Evolutionary conservation across 2,888 invertebrate genomes (phyloP).

Genomic region (Willowsia nigromaculata): DNA sequence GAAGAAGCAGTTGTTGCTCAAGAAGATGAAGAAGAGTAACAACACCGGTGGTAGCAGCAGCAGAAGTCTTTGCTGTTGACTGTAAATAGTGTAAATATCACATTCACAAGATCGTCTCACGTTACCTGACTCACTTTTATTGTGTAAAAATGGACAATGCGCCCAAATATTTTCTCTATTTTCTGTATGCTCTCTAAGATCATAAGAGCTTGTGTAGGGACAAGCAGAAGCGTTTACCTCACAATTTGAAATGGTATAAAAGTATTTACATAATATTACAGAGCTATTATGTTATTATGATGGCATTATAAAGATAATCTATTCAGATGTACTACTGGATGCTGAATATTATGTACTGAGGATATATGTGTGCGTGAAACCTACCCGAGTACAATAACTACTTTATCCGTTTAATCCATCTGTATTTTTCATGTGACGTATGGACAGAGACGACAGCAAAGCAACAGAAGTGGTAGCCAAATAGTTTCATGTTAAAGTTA

Average conservation of each 20-base stretch:
- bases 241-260: conserved; percentile 51
- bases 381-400: neutral
- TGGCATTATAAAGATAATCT: conserved; percentile 59
- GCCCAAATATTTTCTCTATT: conserved; percentile 53
- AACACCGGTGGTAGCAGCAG: conserved; percentile 12
- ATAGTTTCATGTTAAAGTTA: conserved; percentile 13
- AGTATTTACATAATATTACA: conserved; percentile 65
- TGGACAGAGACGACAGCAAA: conserved; percentile 7
- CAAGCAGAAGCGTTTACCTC: conserved; percentile 48
- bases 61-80: conserved; percentile 11
- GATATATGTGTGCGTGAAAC: neutral
- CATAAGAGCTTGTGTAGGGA: neutral
- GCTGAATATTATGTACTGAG: neutral
- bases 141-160: conserved; percentile 32
- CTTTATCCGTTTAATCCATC: conserved; percentile 49
- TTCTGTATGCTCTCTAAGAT: neutral
- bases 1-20: conserved; percentile 21
- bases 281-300: conserved; percentile 65
- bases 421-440: conserved; percentile 3
- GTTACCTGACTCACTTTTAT: conserved; percentile 23
- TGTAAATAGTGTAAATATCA: conserved; percentile 33
- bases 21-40: neutral
- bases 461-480: neutral
- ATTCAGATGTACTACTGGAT: conserved; percentile 45
- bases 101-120: conserved; percentile 55